Evolutionary conservation across 2,888 invertebrate species (phyloP).

Genomic region (Erebia epiphron): DNA sequence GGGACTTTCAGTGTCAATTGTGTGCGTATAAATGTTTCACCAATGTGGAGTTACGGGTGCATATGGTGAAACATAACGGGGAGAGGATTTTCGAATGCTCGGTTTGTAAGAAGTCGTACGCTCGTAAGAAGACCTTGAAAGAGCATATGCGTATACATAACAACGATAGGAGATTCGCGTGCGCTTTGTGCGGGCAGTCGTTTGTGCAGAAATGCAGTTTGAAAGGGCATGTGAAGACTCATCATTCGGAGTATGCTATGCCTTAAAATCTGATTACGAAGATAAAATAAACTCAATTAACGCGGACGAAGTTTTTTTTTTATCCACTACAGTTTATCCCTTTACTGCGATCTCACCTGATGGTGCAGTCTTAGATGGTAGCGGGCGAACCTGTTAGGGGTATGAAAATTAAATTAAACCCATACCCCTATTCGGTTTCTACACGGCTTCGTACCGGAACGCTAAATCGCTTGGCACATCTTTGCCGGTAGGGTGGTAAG

Average conservation of each 20-base stretch:
- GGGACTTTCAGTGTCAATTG: slow-evolving; percentile 57
- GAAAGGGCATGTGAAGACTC: slow-evolving; percentile 69
- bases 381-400: too few relatives aligned
- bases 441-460: not conserved
- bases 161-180: slow-evolving; percentile 66
- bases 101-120: slow-evolving; percentile 70
- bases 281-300: too few relatives aligned
- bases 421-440: not conserved
- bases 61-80: slow-evolving; percentile 66
- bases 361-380: not conserved
- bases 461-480: not conserved
- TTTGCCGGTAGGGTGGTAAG: too few relatives aligned
- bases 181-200: slow-evolving; percentile 65
- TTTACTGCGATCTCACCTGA: too few relatives aligned
- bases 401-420: too few relatives aligned
- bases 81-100: slow-evolving; percentile 68
- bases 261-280: too few relatives aligned
- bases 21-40: slow-evolving; percentile 66
- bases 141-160: slow-evolving; percentile 73
- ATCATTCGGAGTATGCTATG: slow-evolving; percentile 55
- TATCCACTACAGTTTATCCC: not conserved
- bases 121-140: slow-evolving; percentile 63
- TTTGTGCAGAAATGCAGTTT: slow-evolving; percentile 73
- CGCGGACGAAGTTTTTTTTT: too few relatives aligned
- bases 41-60: slow-evolving; percentile 60